These are phyloP conservation scores for Lepidostoma basale DNA, from an alignment of 1,140 invertebrate species.

Conservation along the genomic window DNA sequence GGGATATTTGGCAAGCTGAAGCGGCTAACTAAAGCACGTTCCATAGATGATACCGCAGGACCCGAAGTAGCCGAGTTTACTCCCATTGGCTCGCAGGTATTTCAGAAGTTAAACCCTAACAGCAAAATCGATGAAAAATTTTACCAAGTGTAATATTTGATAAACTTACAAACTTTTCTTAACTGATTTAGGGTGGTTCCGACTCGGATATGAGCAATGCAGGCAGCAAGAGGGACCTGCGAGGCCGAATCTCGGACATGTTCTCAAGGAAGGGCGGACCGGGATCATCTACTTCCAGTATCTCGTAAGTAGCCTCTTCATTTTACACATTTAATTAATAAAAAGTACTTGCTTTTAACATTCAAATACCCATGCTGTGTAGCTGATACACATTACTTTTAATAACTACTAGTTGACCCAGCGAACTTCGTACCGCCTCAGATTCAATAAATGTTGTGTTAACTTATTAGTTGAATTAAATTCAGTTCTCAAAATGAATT, in stretches of 20 bases:
- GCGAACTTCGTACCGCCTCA: too few relatives aligned
- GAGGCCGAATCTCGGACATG: constrained; percentile 80
- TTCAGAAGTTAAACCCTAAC: neutral
- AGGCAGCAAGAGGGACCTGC: constrained; percentile 78
- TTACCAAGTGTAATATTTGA: too few relatives aligned
- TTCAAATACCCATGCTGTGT: too few relatives aligned
- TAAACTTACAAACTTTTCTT: too few relatives aligned
- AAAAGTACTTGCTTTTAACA: too few relatives aligned
- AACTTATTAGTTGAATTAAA: too few relatives aligned
- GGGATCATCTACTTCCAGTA: constrained; percentile 61
- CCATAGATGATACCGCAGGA: constrained; percentile 70
- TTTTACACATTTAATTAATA: neutral
- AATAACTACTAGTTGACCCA: too few relatives aligned
- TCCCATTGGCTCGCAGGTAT: constrained; percentile 62
- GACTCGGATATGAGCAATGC: constrained; percentile 78
- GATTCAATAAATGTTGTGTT: too few relatives aligned
- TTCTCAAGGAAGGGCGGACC: constrained; percentile 72
- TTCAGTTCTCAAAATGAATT: too few relatives aligned
- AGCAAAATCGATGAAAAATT: too few relatives aligned
- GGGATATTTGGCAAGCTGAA: constrained; percentile 83
- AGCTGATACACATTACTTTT: too few relatives aligned
- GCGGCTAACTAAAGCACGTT: constrained; percentile 83
- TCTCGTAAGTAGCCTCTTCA: constrained; percentile 62
- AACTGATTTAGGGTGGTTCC: constrained; percentile 68
- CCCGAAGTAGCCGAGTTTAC: constrained; percentile 55